These are phyloP conservation scores for Pseudorectes ferrugineus DNA, from an alignment of 2,113 vertebrate species.

Conservation along the genomic window DNA sequence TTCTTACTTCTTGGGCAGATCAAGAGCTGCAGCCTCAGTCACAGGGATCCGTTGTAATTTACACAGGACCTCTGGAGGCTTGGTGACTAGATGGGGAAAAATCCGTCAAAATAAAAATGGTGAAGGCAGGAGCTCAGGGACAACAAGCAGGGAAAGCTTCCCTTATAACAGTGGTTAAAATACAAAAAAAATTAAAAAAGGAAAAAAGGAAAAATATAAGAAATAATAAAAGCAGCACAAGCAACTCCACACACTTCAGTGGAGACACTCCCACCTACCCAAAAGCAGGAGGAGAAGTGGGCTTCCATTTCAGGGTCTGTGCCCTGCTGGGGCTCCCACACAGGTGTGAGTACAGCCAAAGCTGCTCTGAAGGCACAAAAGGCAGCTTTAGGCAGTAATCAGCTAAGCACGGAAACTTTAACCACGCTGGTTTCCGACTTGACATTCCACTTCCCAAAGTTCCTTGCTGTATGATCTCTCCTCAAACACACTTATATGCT, in stretches of 20 bases:
- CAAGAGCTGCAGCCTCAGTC: neutral
- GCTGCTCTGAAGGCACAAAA: neutral
- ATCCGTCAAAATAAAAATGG: neutral
- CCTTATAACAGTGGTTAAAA: neutral
- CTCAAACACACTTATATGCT: neutral
- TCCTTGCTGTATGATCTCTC: neutral
- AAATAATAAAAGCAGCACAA: neutral
- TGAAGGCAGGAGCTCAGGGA: neutral
- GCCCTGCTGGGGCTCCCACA: neutral
- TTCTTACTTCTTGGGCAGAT: slow-evolving; percentile 21
- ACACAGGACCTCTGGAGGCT: neutral
- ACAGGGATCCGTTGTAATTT: neutral
- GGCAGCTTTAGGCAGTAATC: neutral
- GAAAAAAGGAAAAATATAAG: rapidly evolving
- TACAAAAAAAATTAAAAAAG: neutral
- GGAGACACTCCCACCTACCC: neutral
- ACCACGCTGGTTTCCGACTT: slow-evolving; percentile 64
- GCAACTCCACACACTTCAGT: neutral
- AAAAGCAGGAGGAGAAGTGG: neutral
- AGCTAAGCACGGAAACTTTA: slow-evolving; percentile 18
- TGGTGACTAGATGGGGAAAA: neutral
- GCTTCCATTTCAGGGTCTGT: neutral
- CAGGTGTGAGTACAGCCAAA: neutral
- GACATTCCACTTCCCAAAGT: neutral
- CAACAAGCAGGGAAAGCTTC: neutral